These are phyloP conservation scores for Menidia menidia DNA, from an alignment of 2,797 vertebrate species.

Conservation along the genomic window DNA sequence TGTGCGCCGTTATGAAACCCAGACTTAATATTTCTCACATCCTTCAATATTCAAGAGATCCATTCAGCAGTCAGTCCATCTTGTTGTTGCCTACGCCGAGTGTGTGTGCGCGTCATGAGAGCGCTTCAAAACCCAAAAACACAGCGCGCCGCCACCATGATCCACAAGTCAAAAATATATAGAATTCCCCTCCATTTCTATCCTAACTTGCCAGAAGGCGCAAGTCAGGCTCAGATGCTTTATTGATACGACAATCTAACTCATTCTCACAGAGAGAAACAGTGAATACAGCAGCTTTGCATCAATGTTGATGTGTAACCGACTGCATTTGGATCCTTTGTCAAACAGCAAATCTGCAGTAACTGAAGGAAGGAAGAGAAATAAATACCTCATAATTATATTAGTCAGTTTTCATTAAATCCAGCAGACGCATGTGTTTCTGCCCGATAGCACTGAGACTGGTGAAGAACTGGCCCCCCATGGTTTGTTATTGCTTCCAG, in stretches of 20 bases:
- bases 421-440: background rate
- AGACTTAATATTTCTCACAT: conserved; percentile 76
- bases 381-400: background rate
- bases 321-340: background rate
- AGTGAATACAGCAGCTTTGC: too few relatives aligned
- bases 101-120: background rate
- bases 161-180: too few relatives aligned
- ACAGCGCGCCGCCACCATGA: background rate
- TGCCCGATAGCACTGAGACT: background rate
- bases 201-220: background rate
- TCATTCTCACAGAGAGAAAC: background rate
- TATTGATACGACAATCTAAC: background rate
- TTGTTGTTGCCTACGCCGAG: background rate
- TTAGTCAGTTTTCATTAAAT: too few relatives aligned
- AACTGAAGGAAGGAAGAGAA: background rate
- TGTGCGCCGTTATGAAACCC: conserved; percentile 56
- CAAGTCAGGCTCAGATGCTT: background rate
- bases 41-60: conserved; percentile 59
- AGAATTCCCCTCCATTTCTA: background rate
- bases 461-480: background rate
- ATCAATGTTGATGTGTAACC: background rate
- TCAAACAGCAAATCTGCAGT: background rate
- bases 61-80: conserved; percentile 11
- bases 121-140: background rate
- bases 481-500: background rate